Evolutionary conservation across 37 sponge, comb jelly and placozoan species (phyloP).

Genomic region (Mnemiopsis leidyi): DNA sequence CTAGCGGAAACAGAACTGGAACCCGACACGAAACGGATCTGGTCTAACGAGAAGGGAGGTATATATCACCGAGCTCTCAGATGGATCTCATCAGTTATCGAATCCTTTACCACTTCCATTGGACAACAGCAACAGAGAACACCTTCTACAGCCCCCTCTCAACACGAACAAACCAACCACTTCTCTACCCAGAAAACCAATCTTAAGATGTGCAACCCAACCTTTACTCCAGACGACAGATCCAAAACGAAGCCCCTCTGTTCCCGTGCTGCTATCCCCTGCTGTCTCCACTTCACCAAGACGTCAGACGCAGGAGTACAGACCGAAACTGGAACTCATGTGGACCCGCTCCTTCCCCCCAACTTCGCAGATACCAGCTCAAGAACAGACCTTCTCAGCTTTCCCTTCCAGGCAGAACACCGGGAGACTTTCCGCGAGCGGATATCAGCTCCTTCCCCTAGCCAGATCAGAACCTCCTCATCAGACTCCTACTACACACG

Average conservation of each 20-base stretch:
- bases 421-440: background rate
- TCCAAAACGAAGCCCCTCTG: background rate
- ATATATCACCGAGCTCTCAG: background rate
- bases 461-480: background rate
- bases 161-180: background rate
- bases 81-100: background rate
- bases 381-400: background rate
- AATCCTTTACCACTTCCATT: background rate
- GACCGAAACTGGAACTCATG: too few relatives aligned
- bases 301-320: background rate
- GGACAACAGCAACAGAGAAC: background rate
- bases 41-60: background rate
- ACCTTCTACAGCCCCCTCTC: too few relatives aligned
- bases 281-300: background rate
- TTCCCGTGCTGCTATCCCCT: background rate
- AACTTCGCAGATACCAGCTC: background rate
- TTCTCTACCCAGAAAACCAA: background rate
- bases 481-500: background rate
- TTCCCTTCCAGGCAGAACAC: background rate
- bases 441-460: too few relatives aligned
- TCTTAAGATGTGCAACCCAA: background rate
- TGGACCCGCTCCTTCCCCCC: background rate
- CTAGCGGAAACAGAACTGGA: background rate
- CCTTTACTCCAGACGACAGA: background rate
- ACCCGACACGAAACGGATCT: background rate